phyloP scores from a whole-genome alignment of 2,888 invertebrate genomes.

The Drosophila nr. perissopoda region DNA sequence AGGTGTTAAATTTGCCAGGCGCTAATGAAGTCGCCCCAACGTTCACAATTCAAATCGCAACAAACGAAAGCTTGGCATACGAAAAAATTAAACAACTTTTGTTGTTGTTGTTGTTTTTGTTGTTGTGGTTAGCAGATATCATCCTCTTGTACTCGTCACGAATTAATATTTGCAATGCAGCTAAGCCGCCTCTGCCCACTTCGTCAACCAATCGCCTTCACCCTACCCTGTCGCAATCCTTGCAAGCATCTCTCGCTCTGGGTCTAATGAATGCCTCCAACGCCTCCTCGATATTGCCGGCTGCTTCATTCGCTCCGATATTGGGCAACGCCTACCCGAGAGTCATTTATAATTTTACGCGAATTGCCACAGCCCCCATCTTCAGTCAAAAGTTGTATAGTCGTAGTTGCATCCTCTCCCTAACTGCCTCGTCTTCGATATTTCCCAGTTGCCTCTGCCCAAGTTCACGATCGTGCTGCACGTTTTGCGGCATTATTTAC shows the following conservation, averaged over 20 bases:
- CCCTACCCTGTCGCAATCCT: constrained; percentile 22
- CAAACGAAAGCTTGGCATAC: constrained; percentile 30
- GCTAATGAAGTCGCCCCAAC: constrained; percentile 63
- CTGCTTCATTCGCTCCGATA: constrained; percentile 66
- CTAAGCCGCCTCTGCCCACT: neutral
- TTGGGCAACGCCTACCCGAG: constrained; percentile 73
- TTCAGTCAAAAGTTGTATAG: constrained; percentile 17
- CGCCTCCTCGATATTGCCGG: constrained; percentile 51
- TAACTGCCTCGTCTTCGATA: constrained; percentile 27
- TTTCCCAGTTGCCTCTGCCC: constrained; percentile 43
- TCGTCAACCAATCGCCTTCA: neutral
- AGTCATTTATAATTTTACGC: constrained; percentile 74
- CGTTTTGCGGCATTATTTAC: constrained; percentile 74
- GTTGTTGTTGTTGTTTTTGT: neutral
- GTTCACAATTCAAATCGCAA: constrained; percentile 48
- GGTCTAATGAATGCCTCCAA: constrained; percentile 72
- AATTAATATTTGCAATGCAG: constrained; percentile 67
- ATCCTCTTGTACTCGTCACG: constrained; percentile 60
- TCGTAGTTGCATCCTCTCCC: constrained; percentile 32
- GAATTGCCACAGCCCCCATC: constrained; percentile 54
- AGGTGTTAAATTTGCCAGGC: constrained; percentile 70
- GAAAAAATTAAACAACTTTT: constrained; percentile 43
- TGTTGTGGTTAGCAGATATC: constrained; percentile 28
- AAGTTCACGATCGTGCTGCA: constrained; percentile 75
- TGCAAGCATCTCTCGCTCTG: constrained; percentile 34